A percentile compares a stretch with the other conserved stretches of the same genome.
phyloP scores from a whole-genome alignment of 2,113 vertebrate species.

The Leptosomus discolor region DNA sequence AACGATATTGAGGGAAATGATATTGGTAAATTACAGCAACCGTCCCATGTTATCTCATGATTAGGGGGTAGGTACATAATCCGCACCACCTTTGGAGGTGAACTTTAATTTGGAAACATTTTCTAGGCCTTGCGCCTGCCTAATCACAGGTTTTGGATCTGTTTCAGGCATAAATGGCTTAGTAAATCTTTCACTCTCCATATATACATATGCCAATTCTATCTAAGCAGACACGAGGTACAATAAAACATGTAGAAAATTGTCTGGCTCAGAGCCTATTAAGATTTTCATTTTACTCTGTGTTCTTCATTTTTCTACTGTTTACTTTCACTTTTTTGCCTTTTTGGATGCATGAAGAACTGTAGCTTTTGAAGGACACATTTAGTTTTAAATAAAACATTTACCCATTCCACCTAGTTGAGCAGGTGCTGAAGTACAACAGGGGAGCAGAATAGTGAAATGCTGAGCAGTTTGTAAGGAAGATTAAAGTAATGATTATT shows the following conservation, averaged over 20 bases:
- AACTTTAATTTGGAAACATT: conserved; percentile 43
- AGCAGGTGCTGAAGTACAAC: background rate
- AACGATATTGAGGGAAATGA: background rate
- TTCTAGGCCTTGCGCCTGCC: background rate
- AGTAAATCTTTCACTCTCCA: conserved; percentile 25
- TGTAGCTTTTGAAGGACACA: background rate
- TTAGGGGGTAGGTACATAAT: background rate
- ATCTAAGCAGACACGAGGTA: background rate
- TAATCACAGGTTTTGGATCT: conserved; percentile 1
- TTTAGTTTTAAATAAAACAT: background rate
- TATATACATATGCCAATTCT: conserved; percentile 24
- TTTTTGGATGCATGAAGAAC: background rate
- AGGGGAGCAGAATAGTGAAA: background rate
- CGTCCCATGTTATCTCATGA: background rate
- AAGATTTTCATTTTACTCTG: background rate
- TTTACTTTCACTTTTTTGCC: background rate
- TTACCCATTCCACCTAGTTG: background rate
- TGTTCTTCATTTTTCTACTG: background rate
- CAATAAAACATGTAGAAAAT: conserved; percentile 26
- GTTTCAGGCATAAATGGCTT: conserved; percentile 25
- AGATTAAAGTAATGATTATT: background rate
- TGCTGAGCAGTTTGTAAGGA: background rate
- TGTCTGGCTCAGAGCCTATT: background rate
- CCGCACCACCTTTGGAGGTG: background rate
- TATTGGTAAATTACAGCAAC: background rate